Evolutionary conservation across 2,888 invertebrate species (phyloP), one percentile per base, ranked within the genome.

Genomic region (Platerodrilus igneus): DNA sequence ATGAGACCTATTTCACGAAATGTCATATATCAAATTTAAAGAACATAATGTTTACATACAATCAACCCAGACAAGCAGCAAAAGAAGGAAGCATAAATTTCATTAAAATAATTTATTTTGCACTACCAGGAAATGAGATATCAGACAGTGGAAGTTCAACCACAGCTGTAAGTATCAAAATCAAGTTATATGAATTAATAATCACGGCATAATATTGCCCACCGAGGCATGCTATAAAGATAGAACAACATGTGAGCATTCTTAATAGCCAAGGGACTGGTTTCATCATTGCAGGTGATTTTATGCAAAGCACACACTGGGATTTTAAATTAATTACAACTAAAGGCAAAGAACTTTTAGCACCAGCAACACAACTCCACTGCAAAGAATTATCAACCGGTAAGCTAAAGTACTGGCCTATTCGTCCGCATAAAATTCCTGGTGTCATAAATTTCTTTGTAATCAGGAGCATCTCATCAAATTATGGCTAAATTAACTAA

Each of bases 1-100:
- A 47, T 23, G 44, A 51, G 29, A 54, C 51, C 9, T 51, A 53
- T 31, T 48, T 51, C 29, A 51, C 51, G 1, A 49, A 48, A 18
- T 48, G 29, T 45, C 48, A 11, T 46, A 38, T 14, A 35, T 49
- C 17, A 50, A 33, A 46, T 41, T 51, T 22, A 44, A 41, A 28
- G 37, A 40, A 33, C 49, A 41, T 26, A 46, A 45, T 27, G 29
- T 41, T 26, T 46, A 50, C 41, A 47, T 27, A 41, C 49, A 16
- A 44, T 37, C 21, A 49, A 52, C 28, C 49, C 41, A 15, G 39
- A 45, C 18, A 50, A 45, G 27, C 43, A 34, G 43, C 45, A 9
- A 48, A 42, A 43, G 45, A 47, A 15, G 43, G 48, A 18, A 52
- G 47, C 43, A 49, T 41, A 29, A 33, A 48, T 13, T 27, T 48